These are phyloP conservation scores for Eonycteris spelaea DNA, from an alignment of 2,113 vertebrate species.

Conservation along the genomic window DNA sequence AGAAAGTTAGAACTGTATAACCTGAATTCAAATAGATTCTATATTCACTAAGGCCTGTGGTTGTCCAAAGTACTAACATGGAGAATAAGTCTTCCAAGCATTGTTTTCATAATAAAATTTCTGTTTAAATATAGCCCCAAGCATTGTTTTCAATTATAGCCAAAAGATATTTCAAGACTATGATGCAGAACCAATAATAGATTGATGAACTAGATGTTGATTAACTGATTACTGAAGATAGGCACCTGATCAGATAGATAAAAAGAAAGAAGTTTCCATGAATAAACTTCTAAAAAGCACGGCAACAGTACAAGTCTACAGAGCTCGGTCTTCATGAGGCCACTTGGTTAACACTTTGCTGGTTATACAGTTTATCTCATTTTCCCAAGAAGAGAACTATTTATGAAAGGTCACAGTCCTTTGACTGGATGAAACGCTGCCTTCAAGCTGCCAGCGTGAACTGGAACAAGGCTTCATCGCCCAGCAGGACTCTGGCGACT, in stretches of 20 bases:
- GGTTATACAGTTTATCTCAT: constrained; percentile 69
- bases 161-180: constrained; percentile 35
- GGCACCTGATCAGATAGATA: background rate
- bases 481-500: constrained; percentile 62
- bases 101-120: background rate
- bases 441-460: constrained; percentile 78
- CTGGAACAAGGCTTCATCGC: constrained; percentile 76
- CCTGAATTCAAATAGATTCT: constrained; percentile 16
- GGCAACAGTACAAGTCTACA: constrained; percentile 33
- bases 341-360: constrained; percentile 69
- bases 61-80: background rate
- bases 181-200: constrained; percentile 14
- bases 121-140: background rate
- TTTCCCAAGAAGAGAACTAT: constrained; percentile 75
- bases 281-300: constrained; percentile 11
- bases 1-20: background rate
- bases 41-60: background rate
- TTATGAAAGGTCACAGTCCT: constrained; percentile 77
- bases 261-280: constrained; percentile 36
- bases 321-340: constrained; percentile 57
- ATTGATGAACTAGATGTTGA: background rate
- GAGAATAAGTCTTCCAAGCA: background rate
- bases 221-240: background rate
- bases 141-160: background rate
- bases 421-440: constrained; percentile 79